These are phyloP conservation scores for Pseudomyrmex cubaensis DNA, from an alignment of 1,140 invertebrate genomes.

Conservation along the genomic window DNA sequence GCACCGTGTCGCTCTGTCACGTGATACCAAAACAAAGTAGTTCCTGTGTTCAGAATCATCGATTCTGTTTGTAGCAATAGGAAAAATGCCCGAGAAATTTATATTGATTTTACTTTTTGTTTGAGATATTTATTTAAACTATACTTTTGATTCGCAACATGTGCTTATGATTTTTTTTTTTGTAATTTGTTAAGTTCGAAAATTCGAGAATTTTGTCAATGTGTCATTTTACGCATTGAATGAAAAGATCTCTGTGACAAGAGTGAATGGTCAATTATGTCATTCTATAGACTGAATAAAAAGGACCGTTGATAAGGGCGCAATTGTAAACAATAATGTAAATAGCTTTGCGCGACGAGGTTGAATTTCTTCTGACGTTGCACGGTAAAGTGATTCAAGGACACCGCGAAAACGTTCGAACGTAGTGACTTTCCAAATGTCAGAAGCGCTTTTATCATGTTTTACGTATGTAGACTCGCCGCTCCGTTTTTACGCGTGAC, in stretches of 20 bases:
- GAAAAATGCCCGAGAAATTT: not conserved
- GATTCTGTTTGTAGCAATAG: not conserved
- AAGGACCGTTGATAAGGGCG: not conserved
- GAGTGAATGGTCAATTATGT: no score
- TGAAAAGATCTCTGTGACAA: no score
- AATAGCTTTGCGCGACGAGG: conserved; percentile 24
- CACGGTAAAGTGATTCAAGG: conserved; percentile 55
- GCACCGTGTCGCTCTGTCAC: no score
- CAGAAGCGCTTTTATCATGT: conserved; percentile 42
- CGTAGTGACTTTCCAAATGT: conserved; percentile 41
- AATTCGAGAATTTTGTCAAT: no score
- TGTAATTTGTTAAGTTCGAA: no score
- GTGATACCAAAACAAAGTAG: conserved; percentile 7
- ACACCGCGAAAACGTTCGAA: conserved; percentile 50
- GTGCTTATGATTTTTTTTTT: no score
- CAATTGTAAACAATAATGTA: conserved; percentile 58
- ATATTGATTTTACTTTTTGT: no score
- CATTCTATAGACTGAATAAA: not conserved
- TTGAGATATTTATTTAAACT: no score
- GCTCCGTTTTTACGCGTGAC: not conserved
- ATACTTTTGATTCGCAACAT: no score
- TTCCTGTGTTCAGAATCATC: not conserved
- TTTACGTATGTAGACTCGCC: not conserved
- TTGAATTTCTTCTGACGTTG: conserved; percentile 52
- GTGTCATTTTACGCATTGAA: no score